A percentile compares a stretch with the other conserved stretches of the same genome.
These are phyloP conservation scores for Mesodorylaimus sp. DNA, from an alignment of 2,888 invertebrate genomes.

Conservation along the genomic window DNA sequence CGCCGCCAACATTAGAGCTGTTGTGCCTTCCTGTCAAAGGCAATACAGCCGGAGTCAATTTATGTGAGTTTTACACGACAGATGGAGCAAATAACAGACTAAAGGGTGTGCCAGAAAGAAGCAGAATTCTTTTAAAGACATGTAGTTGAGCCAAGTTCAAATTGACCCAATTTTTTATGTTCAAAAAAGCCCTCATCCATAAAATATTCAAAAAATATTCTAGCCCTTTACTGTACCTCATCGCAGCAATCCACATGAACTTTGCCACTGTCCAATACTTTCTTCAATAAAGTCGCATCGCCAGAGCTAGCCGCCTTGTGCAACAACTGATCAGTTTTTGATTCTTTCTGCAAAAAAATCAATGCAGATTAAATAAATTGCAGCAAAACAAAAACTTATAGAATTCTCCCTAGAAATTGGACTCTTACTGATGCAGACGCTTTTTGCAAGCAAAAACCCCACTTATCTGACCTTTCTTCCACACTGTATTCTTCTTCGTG, in stretches of 20 bases:
- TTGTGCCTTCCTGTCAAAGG: constrained; percentile 61
- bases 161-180: too few species aligned
- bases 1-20: constrained; percentile 71
- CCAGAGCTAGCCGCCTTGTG: constrained; percentile 74
- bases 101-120: constrained; percentile 3
- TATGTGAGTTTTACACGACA: not conserved
- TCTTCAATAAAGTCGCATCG: constrained; percentile 53
- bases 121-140: too few species aligned
- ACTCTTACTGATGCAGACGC: too few species aligned
- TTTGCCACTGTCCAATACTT: constrained; percentile 69
- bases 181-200: too few species aligned
- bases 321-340: constrained; percentile 72
- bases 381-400: too few species aligned
- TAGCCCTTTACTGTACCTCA: constrained; percentile 50
- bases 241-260: constrained; percentile 86
- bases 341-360: constrained; percentile 57
- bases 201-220: too few species aligned
- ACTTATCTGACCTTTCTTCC: too few species aligned
- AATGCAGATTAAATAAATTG: too few species aligned
- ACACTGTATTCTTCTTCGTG: too few species aligned
- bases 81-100: constrained; percentile 2
- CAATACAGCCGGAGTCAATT: not conserved
- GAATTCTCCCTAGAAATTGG: too few species aligned
- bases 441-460: too few species aligned
- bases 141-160: too few species aligned